Evolutionary conservation across 2,113 vertebrate genomes (phyloP), one percentile per base, ranked within the genome.

Genomic region (Sturnira hondurensis): DNA sequence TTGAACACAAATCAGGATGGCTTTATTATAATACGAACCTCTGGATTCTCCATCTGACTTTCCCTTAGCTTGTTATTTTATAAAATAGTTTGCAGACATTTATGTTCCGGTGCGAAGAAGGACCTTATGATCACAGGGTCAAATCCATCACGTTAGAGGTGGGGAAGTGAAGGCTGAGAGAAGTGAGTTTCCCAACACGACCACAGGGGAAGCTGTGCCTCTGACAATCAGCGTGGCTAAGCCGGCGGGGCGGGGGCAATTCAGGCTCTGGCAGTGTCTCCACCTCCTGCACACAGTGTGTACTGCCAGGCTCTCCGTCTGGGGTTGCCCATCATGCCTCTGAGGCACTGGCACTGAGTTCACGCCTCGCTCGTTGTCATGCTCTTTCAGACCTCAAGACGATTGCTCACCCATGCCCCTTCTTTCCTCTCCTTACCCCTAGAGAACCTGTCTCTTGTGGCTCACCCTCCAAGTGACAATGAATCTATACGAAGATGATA

Each of bases 81-180:
- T 65, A 92, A 84, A 65, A 76, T 24, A 77, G 65, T 38, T 92
- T 85, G 33, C 20, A 78, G 38, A 90, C 15, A 43, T 36, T 91
- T 89, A 68, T 41, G 52, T 74, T 80, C 65, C 70, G 91, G 70
- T 50, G n/a, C 70, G 31, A 68, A 19, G 22, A 90, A 86, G 33
- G 33, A n/a, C 4, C 26, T 74, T 61, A 45, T 38, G 47, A 78
- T 83, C n/a, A 7, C 19, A 19, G 3, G 58, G 13, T 70, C 47
- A 0, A n/a, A 41, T 10, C 6, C 4, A 36, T 73, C 28, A 17
- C n/a, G 22, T 26, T 50, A 26, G 17, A 78, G 84, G 78, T 47
- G 87, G 86, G 12, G 47, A 65, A 63, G 70, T 10, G 2, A 63
- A 96, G 24, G 65, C 67, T 7, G 14, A 93, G 67, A 36, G 50